Evolutionary conservation across 2,888 invertebrate species (phyloP).

Genomic region (Desoria tigrina): DNA sequence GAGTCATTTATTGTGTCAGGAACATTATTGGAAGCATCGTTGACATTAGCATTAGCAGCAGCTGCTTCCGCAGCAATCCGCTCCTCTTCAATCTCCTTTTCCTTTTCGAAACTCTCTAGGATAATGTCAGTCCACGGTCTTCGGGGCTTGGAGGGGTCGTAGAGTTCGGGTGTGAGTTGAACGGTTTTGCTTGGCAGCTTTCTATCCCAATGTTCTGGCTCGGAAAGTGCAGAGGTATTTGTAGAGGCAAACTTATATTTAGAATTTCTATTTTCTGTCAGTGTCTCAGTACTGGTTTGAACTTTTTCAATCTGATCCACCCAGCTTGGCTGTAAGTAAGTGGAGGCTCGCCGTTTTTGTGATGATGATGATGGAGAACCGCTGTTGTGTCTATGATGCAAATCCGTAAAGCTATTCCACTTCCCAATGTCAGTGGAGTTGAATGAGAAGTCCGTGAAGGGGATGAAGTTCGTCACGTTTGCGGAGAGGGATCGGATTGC

Average conservation of each 20-base stretch:
- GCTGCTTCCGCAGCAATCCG: slow-evolving; percentile 29
- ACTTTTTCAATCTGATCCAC: slow-evolving; percentile 52
- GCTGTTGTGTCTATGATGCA: slow-evolving; percentile 22
- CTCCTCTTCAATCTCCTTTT: slow-evolving; percentile 40
- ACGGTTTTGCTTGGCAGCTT: slow-evolving; percentile 43
- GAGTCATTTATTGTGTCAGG: slow-evolving; percentile 33
- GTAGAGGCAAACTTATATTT: slow-evolving; percentile 19
- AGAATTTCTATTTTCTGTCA: slow-evolving; percentile 42
- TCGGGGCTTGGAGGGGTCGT: slow-evolving; percentile 43
- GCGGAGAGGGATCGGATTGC: slow-evolving; percentile 81
- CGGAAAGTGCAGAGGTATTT: background rate
- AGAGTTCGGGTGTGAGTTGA: slow-evolving; percentile 35
- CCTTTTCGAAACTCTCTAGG: slow-evolving; percentile 51
- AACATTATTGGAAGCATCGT: slow-evolving; percentile 20
- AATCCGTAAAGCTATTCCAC: slow-evolving; percentile 51
- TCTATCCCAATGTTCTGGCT: slow-evolving; percentile 31
- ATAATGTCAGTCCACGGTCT: slow-evolving; percentile 53
- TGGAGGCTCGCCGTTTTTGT: slow-evolving; percentile 20
- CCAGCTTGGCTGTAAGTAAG: slow-evolving; percentile 51
- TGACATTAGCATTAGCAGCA: slow-evolving; percentile 23
- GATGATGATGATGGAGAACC: slow-evolving; percentile 19
- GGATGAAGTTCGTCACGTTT: slow-evolving; percentile 76
- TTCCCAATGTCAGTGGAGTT: slow-evolving; percentile 41
- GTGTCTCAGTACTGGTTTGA: slow-evolving; percentile 47
- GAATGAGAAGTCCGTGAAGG: slow-evolving; percentile 29